phyloP scores from a whole-genome alignment of 2,113 vertebrate genomes.

The Erythrolamprus reginae region DNA sequence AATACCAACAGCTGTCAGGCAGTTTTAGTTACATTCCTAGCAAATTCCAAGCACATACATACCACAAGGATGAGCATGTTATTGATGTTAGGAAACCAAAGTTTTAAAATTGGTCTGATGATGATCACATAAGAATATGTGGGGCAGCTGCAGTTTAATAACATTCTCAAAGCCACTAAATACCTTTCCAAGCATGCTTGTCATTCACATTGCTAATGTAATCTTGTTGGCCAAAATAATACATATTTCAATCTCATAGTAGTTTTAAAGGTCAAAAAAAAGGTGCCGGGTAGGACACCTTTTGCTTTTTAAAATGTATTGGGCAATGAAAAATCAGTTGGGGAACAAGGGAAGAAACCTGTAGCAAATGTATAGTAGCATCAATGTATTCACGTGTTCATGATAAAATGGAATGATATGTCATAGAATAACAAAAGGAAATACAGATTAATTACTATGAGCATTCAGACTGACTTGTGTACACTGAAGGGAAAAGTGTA shows the following conservation, averaged over 20 bases:
- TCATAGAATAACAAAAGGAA: background rate
- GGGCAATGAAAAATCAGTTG: background rate
- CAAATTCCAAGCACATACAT: slow-evolving; percentile 1
- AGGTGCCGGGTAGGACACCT: background rate
- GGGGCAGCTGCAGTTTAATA: slow-evolving; percentile 14
- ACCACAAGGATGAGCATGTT: background rate
- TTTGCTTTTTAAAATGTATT: background rate
- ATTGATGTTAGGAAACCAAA: background rate
- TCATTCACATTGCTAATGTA: background rate
- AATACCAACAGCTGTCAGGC: background rate
- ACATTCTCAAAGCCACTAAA: slow-evolving; percentile 1
- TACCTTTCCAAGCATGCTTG: background rate
- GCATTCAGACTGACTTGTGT: background rate
- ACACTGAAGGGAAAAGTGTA: background rate
- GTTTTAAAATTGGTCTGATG: background rate
- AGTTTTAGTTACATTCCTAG: background rate
- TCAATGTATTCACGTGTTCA: background rate
- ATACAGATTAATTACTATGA: background rate
- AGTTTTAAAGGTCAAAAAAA: background rate
- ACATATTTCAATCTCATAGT: background rate
- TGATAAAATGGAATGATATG: background rate
- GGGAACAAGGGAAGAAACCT: background rate
- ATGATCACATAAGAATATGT: slow-evolving; percentile 1
- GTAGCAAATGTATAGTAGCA: background rate
- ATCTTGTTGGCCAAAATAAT: background rate